Base-by-base conservation (phyloP, 1,140 invertebrate species). In the Drosophila bipectinata region DNA sequence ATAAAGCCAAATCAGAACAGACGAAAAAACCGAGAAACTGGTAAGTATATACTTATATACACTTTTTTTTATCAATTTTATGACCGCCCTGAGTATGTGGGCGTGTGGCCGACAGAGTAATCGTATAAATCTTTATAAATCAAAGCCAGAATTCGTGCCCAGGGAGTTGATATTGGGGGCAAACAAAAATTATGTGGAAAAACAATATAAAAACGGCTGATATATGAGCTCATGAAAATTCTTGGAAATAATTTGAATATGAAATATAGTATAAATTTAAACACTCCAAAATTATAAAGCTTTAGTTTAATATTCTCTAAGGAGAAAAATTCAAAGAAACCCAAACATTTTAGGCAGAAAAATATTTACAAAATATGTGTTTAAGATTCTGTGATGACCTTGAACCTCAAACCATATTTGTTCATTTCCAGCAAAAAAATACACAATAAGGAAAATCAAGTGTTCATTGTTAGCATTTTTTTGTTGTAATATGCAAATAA, bases 61-160 rank as follows among this genome's bases (percentile, higher is more conserved):
- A 8, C 9, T 10, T 72, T 75, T 81, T 78, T 71, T 71, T 85
- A 85, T 85, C 82, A 87, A 68, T 81, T 85, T 85, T 87, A 87
- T 87, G 71, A 48, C 58, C 45, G 82, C 61, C 74, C 61, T 85
- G 82, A 85, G 82, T 87, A 51, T 66, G 78, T 85, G 75, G 82
- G 82, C 82, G 82, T 83, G 79, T 64, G 49, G 30, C 66, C 63
- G 79, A 78, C 75, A 72, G 51, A 67, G 64, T 61, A 67, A 85
- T 85, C 78, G 64, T 72, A 87, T 85, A 85, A 85, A 85, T 87
- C 82, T 85, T 87, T 87, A 87, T 85, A 85, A 85, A 85, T 85
- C 82, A 85, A 63, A 32, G 56, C 37, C 55, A 53, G 63, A 60
- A 59, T 52, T 39, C 49, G 37, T 80, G 45, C 78, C 78, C 74